A percentile compares a stretch with the other conserved stretches of the same genome.
Evolutionary conservation across 2,888 invertebrate genomes (phyloP).

Genomic region (Onthophagus sagittarius): DNA sequence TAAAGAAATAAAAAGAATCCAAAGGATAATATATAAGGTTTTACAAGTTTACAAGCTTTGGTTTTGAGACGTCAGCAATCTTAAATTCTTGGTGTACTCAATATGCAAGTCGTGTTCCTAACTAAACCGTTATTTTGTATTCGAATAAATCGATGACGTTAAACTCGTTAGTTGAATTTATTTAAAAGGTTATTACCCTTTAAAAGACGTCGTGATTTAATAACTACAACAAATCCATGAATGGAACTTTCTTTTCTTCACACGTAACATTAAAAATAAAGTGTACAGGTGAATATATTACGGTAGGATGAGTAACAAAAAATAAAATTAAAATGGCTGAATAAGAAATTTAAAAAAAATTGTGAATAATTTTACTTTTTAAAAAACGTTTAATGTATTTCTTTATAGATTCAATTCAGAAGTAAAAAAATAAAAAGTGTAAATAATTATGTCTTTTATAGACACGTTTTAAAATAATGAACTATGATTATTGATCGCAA

Average conservation of each 20-base stretch:
- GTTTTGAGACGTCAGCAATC: neutral
- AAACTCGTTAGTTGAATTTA: conserved; percentile 4
- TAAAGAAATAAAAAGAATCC: neutral
- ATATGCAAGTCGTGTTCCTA: conserved; percentile 1
- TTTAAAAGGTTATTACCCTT: conserved; percentile 10
- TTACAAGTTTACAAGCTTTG: neutral
- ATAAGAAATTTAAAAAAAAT: too few relatives aligned
- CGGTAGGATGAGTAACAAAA: neutral
- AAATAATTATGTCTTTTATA: too few relatives aligned
- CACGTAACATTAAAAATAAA: neutral
- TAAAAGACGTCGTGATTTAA: neutral
- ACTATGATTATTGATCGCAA: too few relatives aligned
- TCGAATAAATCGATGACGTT: neutral
- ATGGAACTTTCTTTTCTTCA: conserved; percentile 5
- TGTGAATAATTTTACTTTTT: too few relatives aligned
- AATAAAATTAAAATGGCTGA: too few relatives aligned
- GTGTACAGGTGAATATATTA: neutral
- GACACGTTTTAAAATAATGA: too few relatives aligned
- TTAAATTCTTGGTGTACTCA: neutral
- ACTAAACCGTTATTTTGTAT: conserved; percentile 3
- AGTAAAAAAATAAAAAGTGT: too few relatives aligned
- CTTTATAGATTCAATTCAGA: too few relatives aligned
- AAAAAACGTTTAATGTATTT: too few relatives aligned
- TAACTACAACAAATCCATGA: conserved; percentile 5
- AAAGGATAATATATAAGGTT: neutral